Evolutionary conservation across 2,888 invertebrate species (phyloP), one percentile per base, ranked within the genome.

Genomic region (Salpingus planirostris): DNA sequence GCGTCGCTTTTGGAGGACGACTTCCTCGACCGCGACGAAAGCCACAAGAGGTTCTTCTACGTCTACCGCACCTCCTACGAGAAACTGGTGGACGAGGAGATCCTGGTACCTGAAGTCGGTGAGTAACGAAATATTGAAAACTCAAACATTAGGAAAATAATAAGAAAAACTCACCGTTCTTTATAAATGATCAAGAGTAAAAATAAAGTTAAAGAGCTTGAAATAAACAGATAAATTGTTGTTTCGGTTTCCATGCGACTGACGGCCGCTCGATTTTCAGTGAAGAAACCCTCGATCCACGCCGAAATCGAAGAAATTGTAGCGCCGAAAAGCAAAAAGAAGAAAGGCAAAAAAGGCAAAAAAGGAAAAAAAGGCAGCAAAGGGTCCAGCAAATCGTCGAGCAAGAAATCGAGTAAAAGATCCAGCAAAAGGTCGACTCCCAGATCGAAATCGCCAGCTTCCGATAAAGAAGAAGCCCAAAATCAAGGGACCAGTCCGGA

Each of bases 51-150:
- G 49, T 65, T 78, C 11, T 68, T 86, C 46, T 78, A 73, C 49
- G 68, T 83, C 10, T 73, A 79, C 50, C 80, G 80, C 55, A 79
- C 79, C 1, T 76, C 78, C 46, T 76, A 76, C 29, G 82, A 80
- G 48, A 80, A 79, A 55, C 64, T 82, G 5, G 71, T 80, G 11
- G 83, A 86, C 51, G 80, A 80, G 54, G 84, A 86, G 60, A 74
- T 84, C 37, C 71, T 78, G 2, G 71, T 78, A 21, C 68, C 74
- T 45, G 81, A 85, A 65, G 76, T 80, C 71, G 78, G 84, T 85
- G 66, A 24, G 13, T 5, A 6, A 18, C 11, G 29, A 35, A 25
- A 26, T 2, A 27, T 24, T 10, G 15, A 34, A 15, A 34, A 21
- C 10, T 21, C 22, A 25, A 25, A 25, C 11, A 3, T 10, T 22